Percentiles rank a stretch among this genome's conserved stretches.
These are phyloP conservation scores for Tetragonula clypearis DNA, from an alignment of 1,140 invertebrate species.

Conservation along the genomic window DNA sequence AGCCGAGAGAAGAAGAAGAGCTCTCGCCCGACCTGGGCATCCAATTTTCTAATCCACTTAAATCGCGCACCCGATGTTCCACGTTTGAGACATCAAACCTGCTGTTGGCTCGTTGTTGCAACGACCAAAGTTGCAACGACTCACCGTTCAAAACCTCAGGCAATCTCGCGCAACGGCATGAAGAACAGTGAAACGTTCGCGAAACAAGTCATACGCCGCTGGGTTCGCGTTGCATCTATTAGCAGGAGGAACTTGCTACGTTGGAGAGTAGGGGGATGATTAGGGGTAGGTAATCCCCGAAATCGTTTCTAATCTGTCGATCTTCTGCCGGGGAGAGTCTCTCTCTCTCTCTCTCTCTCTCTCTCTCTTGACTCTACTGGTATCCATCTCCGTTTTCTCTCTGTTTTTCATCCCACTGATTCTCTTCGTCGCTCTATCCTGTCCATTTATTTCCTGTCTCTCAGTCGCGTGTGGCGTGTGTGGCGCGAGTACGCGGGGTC, in stretches of 20 bases:
- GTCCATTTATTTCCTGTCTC: constrained; percentile 26
- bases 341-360: too few species aligned
- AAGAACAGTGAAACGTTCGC: not conserved
- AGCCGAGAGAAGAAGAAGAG: too few species aligned
- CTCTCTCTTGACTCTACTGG: not conserved
- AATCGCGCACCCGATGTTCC: too few species aligned
- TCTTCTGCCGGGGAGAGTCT: not conserved
- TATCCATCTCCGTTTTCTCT: not conserved
- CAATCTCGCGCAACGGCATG: not conserved
- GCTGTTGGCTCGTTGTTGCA: not conserved
- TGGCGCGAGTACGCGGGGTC: not conserved
- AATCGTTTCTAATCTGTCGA: constrained; percentile 19
- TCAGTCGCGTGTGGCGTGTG: too few species aligned
- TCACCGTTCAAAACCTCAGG: not conserved
- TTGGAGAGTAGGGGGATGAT: not conserved
- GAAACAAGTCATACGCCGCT: not conserved
- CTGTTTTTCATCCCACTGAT: not conserved
- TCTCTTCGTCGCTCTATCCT: not conserved
- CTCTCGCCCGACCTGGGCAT: not conserved
- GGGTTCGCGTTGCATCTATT: not conserved
- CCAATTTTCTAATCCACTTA: not conserved
- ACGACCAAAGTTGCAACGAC: not conserved
- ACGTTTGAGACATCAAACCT: not conserved
- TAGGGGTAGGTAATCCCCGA: not conserved
- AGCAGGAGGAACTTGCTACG: constrained; percentile 7